Evolutionary conservation across 1,140 invertebrate species (phyloP), one percentile per base, ranked within the genome.

Genomic region (Chironomus tepperi): DNA sequence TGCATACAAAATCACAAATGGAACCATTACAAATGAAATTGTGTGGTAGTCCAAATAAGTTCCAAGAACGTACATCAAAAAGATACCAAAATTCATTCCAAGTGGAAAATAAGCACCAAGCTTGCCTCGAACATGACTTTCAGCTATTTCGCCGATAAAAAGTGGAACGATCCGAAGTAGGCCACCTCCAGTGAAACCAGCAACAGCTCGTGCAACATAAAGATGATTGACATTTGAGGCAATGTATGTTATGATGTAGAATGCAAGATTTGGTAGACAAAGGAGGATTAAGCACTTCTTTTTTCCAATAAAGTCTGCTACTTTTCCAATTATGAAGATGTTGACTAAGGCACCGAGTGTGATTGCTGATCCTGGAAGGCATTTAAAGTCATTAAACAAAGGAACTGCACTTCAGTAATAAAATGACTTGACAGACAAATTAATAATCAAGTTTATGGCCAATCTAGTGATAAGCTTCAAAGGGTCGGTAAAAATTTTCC

Each of bases 101-200:
- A 57, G 47, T 57, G 47, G 47, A 57, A 57, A 57, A 15, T 57
- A 57, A 12, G 47, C 47, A 57, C 47, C 47, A 57, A 57, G 47
- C 15, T 57, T 57, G 47, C 47, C 47, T 57, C 47, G 12, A 12
- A 57, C 47, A 12, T 57, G 47, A 57, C 47, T 57, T 57, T 57
- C 80, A 7, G 82, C 77, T 0, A 85, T 79, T 75, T 85, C 84
- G 5, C 81, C 81, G 1, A 84, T 79, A 47, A 81, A 85, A 18
- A 82, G 80, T 0, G 84, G 84, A 0, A 84, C 73, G 0, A 84
- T 79, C 15, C 80, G 73, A 47, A 82, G 84, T 0, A 79, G 77
- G 0, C 79, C 79, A n/a, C 84, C 84, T 3, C 81, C 77, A 0
- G 80, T 80, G n/a, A 85, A 77, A 0, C 84, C 84, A 7, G 79